A percentile compares a stretch with the other conserved stretches of the same genome.
Conservation (phyloP, 2,113 vertebrate species). For the Microtus oregoni region DNA sequence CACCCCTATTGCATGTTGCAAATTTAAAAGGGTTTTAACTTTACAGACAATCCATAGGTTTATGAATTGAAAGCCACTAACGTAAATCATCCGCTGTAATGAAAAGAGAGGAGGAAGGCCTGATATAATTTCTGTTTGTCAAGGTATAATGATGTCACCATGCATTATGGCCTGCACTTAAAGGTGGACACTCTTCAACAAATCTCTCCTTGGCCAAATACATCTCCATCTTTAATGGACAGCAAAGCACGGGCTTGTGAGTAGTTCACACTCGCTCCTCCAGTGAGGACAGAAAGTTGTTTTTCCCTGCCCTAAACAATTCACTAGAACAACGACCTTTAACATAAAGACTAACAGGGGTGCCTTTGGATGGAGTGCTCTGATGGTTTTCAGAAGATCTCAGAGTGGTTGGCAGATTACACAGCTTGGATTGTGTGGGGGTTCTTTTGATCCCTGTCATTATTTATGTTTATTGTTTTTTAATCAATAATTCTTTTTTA, state of each 20-base stretch:
- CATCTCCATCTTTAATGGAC: constrained; percentile 85
- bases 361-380: constrained; percentile 57
- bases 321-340: constrained; percentile 82
- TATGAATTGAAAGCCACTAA: constrained; percentile 84
- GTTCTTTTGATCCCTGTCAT: constrained; percentile 21
- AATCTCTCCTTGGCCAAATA: constrained; percentile 86
- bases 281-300: constrained; percentile 85
- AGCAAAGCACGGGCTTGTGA: constrained; percentile 82
- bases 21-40: constrained; percentile 84
- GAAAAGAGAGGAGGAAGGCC: constrained; percentile 81
- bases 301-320: constrained; percentile 77
- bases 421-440: not conserved
- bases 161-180: constrained; percentile 88
- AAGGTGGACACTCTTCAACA: constrained; percentile 87
- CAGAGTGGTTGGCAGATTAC: constrained; percentile 48
- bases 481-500: constrained; percentile 17
- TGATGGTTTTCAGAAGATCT: constrained; percentile 52
- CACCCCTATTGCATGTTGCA: constrained; percentile 61
- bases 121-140: constrained; percentile 88
- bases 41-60: constrained; percentile 82
- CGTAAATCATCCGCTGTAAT: constrained; percentile 87
- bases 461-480: constrained; percentile 51
- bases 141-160: constrained; percentile 89
- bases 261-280: constrained; percentile 85
- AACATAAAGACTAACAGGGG: constrained; percentile 72